Evolutionary conservation across 2,113 vertebrate species (phyloP).

Genomic region (Cyrtonyx montezumae): DNA sequence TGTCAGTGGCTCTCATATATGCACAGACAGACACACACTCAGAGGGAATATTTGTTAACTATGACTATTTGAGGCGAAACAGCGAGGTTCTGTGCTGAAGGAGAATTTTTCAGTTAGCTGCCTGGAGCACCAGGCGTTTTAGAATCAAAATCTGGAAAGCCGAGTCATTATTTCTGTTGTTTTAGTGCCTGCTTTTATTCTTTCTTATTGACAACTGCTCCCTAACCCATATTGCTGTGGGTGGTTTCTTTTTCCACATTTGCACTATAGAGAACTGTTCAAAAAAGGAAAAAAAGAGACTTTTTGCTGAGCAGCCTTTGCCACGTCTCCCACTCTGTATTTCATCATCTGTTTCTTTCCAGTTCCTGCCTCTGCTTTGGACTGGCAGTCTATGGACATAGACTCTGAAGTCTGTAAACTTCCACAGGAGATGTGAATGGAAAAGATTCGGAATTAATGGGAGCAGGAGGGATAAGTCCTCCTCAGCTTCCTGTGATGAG

Average conservation of each 20-base stretch:
- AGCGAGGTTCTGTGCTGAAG: constrained; percentile 32
- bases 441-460: background rate
- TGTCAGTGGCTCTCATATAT: constrained; percentile 14
- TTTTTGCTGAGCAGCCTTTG: constrained; percentile 9
- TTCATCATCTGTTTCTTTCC: background rate
- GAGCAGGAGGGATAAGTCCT: background rate
- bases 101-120: constrained; percentile 54
- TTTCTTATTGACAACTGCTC: constrained; percentile 59
- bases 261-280: constrained; percentile 35
- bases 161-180: constrained; percentile 74
- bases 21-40: background rate
- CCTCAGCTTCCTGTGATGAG: background rate
- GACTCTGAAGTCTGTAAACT: background rate
- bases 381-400: background rate
- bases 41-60: constrained; percentile 55
- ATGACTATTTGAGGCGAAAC: constrained; percentile 40
- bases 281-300: background rate
- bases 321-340: background rate
- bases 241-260: constrained; percentile 56
- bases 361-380: background rate
- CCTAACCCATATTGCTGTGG: constrained; percentile 43
- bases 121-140: constrained; percentile 70
- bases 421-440: background rate
- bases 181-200: constrained; percentile 60
- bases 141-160: constrained; percentile 74